Evolutionary conservation across 2,888 invertebrate genomes (phyloP).

Genomic region (Synergus japonicus): DNA sequence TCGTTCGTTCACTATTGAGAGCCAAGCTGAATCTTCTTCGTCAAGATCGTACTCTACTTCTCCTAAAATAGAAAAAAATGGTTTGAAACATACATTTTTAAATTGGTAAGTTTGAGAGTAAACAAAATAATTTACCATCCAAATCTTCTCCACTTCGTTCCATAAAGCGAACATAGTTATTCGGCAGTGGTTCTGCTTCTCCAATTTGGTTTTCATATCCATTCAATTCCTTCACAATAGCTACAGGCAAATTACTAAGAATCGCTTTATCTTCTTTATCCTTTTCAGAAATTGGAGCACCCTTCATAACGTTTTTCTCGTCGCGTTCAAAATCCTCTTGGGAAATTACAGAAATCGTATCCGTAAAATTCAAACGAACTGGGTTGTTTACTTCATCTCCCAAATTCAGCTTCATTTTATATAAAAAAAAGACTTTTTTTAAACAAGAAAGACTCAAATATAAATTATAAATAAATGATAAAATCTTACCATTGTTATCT

Average conservation of each 20-base stretch:
- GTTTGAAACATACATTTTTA: too few species aligned
- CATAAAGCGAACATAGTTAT: constrained; percentile 95
- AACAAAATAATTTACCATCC: constrained; percentile 84
- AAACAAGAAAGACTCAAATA: constrained; percentile 4
- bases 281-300: constrained; percentile 64
- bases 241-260: constrained; percentile 69
- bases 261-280: constrained; percentile 74
- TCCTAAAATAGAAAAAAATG: constrained; percentile 56
- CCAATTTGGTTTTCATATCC: constrained; percentile 74
- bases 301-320: constrained; percentile 60
- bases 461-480: neutral
- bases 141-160: constrained; percentile 96
- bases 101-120: neutral
- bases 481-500: neutral
- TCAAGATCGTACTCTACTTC: constrained; percentile 97
- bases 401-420: constrained; percentile 56
- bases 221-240: constrained; percentile 71
- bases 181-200: constrained; percentile 90
- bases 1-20: constrained; percentile 91
- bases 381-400: constrained; percentile 75
- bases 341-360: constrained; percentile 84
- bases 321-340: constrained; percentile 81
- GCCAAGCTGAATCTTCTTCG: constrained; percentile 98
- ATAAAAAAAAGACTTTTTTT: constrained; percentile 57
- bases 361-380: constrained; percentile 79